phyloP scores from a whole-genome alignment of 2,888 invertebrate genomes.

The Agrochola circellaris region DNA sequence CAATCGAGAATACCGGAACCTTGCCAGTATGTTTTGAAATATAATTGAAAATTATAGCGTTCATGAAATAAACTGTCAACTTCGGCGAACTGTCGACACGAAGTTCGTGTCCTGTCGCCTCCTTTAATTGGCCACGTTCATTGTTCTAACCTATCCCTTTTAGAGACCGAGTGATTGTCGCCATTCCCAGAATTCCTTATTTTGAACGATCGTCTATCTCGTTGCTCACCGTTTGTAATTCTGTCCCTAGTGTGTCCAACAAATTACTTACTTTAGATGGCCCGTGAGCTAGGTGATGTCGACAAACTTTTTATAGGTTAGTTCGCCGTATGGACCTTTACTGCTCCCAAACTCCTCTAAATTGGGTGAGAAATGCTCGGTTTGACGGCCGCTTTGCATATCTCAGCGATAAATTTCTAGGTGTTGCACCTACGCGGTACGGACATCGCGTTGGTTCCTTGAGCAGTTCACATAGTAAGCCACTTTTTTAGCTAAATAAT shows the following conservation, averaged over 20 bases:
- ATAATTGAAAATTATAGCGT: conserved; percentile 83
- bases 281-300: conserved; percentile 63
- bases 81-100: conserved; percentile 77
- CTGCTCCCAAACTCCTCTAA: conserved; percentile 74
- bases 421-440: conserved; percentile 67
- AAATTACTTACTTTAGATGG: conserved; percentile 71
- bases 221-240: conserved; percentile 70
- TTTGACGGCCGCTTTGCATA: conserved; percentile 82
- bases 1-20: conserved; percentile 71
- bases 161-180: conserved; percentile 73
- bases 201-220: conserved; percentile 71
- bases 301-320: conserved; percentile 79
- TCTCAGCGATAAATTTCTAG: conserved; percentile 79
- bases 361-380: conserved; percentile 83
- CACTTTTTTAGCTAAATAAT: conserved; percentile 72
- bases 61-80: conserved; percentile 81
- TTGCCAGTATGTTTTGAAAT: conserved; percentile 75
- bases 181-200: conserved; percentile 73
- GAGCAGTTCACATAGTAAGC: conserved; percentile 60
- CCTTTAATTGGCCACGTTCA: conserved; percentile 84
- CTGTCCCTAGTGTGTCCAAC: conserved; percentile 73
- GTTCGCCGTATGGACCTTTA: conserved; percentile 68
- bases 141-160: conserved; percentile 79
- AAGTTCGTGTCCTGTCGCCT: conserved; percentile 81
- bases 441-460: conserved; percentile 63